A percentile compares a stretch with the other conserved stretches of the same genome.
phyloP scores from a whole-genome alignment of 2,888 invertebrate species.

The Caenorhabditis sp. region DNA sequence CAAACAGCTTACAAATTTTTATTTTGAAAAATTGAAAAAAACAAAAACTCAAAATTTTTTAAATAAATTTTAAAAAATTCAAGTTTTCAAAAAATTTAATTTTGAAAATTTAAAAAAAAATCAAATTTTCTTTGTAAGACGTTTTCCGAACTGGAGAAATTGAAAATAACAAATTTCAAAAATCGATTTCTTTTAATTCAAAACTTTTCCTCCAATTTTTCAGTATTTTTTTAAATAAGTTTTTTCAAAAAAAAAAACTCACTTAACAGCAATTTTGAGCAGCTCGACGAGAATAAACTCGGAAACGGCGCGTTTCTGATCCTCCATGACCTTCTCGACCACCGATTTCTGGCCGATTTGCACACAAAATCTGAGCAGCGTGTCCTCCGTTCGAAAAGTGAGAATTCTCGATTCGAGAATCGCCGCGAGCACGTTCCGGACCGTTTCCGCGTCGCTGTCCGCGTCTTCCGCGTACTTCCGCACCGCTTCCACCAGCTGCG shows the following conservation, averaged over 20 bases:
- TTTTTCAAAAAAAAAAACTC: not conserved
- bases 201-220: no score
- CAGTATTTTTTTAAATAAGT: no score
- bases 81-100: no score
- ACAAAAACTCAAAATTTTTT: no score
- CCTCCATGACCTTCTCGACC: conserved; percentile 38
- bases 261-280: conserved; percentile 46
- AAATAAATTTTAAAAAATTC: no score
- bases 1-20: no score
- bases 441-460: conserved; percentile 31
- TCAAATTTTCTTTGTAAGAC: no score
- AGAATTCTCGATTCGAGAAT: conserved; percentile 28
- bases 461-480: conserved; percentile 37
- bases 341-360: conserved; percentile 22
- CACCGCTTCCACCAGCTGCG: conserved; percentile 34
- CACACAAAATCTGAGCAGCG: conserved; percentile 41
- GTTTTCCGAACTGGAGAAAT: no score
- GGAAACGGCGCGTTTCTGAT: conserved; percentile 34
- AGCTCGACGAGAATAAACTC: conserved; percentile 52
- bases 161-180: no score
- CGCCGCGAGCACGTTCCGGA: conserved; percentile 36
- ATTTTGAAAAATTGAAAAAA: no score
- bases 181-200: no score
- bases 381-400: conserved; percentile 40
- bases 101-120: no score